These are phyloP conservation scores for Drosophila rufa DNA, from an alignment of 1,140 invertebrate genomes.

Conservation along the genomic window DNA sequence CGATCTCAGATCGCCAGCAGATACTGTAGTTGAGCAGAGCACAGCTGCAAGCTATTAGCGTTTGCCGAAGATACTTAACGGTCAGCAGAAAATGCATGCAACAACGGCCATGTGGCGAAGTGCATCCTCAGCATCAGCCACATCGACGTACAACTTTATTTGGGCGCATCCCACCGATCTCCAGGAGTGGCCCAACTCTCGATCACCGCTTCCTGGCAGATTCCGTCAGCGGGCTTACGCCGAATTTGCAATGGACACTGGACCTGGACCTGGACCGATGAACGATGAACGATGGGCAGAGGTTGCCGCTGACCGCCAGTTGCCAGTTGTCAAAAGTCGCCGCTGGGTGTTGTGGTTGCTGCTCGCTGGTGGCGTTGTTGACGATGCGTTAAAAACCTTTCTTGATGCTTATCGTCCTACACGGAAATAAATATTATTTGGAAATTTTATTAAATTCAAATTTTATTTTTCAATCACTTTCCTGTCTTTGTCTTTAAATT, in stretches of 20 bases:
- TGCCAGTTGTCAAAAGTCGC: constrained; percentile 68
- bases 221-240: constrained; percentile 60
- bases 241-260: constrained; percentile 54
- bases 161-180: constrained; percentile 31
- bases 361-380: constrained; percentile 48
- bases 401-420: constrained; percentile 46
- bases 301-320: constrained; percentile 18
- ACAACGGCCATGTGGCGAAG: background rate
- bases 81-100: constrained; percentile 36
- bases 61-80: constrained; percentile 59
- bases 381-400: constrained; percentile 61
- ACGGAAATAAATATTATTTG: background rate
- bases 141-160: constrained; percentile 66
- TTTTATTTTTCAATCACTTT: background rate
- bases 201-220: constrained; percentile 22
- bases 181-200: background rate
- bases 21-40: constrained; percentile 25
- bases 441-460: background rate
- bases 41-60: constrained; percentile 73
- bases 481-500: too few relatives aligned
- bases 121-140: constrained; percentile 11
- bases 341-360: constrained; percentile 40
- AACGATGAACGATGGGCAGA: background rate
- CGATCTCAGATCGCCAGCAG: constrained; percentile 44
- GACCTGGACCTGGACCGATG: constrained; percentile 22